Evolutionary conservation across 2,113 vertebrate species (phyloP).

Genomic region (Dicentrarchus labrax): DNA sequence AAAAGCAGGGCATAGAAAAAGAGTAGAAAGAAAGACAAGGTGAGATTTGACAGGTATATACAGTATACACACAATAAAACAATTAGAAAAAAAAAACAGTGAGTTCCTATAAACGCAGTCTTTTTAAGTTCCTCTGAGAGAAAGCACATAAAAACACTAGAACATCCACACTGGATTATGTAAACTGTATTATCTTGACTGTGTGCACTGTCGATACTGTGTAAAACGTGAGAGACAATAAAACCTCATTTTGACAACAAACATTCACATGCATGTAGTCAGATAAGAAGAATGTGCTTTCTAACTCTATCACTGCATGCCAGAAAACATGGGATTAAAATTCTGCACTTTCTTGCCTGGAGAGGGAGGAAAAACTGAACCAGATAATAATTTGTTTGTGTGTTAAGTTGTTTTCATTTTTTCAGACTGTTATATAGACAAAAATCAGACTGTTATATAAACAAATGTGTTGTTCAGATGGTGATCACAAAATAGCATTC

Average conservation of each 20-base stretch:
- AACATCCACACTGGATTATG: not conserved
- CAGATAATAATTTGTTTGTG: too few relatives aligned
- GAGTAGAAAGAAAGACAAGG: not conserved
- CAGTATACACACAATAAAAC: not conserved
- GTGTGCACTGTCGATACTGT: slow-evolving; percentile 24
- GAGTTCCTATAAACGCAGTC: not conserved
- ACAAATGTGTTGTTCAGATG: not conserved
- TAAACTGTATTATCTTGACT: slow-evolving; percentile 33
- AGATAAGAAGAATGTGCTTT: slow-evolving; percentile 20
- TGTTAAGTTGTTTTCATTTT: not conserved
- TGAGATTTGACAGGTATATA: not conserved
- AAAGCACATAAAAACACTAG: not conserved
- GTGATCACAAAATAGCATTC: too few relatives aligned
- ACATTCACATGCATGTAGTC: not conserved
- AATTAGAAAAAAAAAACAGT: not conserved
- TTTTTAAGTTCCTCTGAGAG: not conserved
- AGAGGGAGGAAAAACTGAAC: not conserved
- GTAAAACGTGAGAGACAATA: slow-evolving; percentile 9
- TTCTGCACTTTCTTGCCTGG: not conserved
- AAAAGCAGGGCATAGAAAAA: not conserved
- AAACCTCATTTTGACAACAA: slow-evolving; percentile 54
- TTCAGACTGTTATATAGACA: too few relatives aligned
- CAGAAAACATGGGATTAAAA: slow-evolving; percentile 24
- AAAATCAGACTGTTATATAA: not conserved
- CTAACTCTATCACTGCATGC: not conserved